Base-by-base conservation (phyloP, 2,113 vertebrate species). In the Melospiza georgiana region DNA sequence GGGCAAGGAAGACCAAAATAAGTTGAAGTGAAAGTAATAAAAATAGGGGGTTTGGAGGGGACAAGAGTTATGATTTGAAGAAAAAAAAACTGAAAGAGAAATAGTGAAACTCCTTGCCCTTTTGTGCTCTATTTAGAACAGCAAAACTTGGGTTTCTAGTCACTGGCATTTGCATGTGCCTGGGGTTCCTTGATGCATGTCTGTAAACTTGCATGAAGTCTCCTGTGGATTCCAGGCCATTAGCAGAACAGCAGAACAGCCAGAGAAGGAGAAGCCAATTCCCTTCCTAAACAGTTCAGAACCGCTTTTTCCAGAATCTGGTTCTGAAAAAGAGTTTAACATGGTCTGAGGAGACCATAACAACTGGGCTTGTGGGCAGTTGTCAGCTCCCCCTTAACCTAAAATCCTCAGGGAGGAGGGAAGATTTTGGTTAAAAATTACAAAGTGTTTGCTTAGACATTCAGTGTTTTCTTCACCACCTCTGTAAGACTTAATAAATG, bases 191-290 rank as follows among this genome's bases (percentile, higher is more conserved):
- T 58, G 11, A 43, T 75, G 41, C 12, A 16, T 19, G 13, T 51
- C 62, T 90, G 31, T 62, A 84, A 83, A 83, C 14, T 65, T 49
- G 63, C 23, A 33, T 18, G 3, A 58, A 66, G 54, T 78, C 30
- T 5, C 12, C 52, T 39, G 18, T 2, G 0, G 37, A 15, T 73
- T 95, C 31, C n/a, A 46, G 44, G n/a, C 3, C 2, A 0, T 73
- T 66, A 49, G 52, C 48, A 48, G 66, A 85, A 43, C 28, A 68
- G n/a, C 63, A 48, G n/a, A n/a, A n/a, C n/a, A n/a, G n/a, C 67
- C 30, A n/a, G n/a, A 57, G 31, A 31, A 92, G 8, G 21, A 83
- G 27, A 72, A 84, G 35, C 37, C 27, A 57, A 0, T 75, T 83
- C 30, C 6, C 28, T 85, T 71, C 54, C 31, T 79, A 61, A 75